Percentiles rank a stretch among this genome's conserved stretches.
Evolutionary conservation across 2,113 vertebrate genomes (phyloP).

Genomic region (Kryptolebias marmoratus): DNA sequence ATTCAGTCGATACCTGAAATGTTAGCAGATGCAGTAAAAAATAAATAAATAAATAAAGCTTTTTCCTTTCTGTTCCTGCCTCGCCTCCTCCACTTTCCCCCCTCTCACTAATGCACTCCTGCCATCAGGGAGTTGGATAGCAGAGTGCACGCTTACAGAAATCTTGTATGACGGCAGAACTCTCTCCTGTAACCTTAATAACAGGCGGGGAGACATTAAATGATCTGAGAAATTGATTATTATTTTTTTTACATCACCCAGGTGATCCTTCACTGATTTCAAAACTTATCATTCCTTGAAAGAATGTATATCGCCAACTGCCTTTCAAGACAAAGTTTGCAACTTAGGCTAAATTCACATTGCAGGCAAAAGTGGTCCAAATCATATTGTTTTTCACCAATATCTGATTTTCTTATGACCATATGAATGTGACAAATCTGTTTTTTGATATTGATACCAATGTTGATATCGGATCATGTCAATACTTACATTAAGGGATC

Average conservation of each 20-base stretch:
- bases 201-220: conserved; percentile 35
- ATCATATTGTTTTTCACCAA: no score
- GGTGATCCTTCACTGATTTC: not conserved
- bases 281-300: not conserved
- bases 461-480: no score
- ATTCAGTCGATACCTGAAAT: conserved; percentile 68
- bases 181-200: conserved; percentile 63
- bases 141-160: conserved; percentile 64
- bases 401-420: no score
- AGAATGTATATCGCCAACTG: no score
- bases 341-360: no score
- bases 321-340: no score
- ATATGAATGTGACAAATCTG: no score
- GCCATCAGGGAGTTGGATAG: conserved; percentile 68
- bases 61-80: conserved; percentile 50
- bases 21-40: conserved; percentile 39
- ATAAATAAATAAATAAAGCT: conserved; percentile 6
- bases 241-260: conserved; percentile 15
- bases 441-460: no score
- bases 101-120: conserved; percentile 69
- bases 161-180: conserved; percentile 65
- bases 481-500: no score
- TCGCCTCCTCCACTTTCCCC: conserved; percentile 62
- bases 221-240: conserved; percentile 41
- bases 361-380: no score